A percentile compares a stretch with the other conserved stretches of the same genome.
Evolutionary conservation across 2,113 vertebrate species (phyloP).

Genomic region (Chauna torquata): DNA sequence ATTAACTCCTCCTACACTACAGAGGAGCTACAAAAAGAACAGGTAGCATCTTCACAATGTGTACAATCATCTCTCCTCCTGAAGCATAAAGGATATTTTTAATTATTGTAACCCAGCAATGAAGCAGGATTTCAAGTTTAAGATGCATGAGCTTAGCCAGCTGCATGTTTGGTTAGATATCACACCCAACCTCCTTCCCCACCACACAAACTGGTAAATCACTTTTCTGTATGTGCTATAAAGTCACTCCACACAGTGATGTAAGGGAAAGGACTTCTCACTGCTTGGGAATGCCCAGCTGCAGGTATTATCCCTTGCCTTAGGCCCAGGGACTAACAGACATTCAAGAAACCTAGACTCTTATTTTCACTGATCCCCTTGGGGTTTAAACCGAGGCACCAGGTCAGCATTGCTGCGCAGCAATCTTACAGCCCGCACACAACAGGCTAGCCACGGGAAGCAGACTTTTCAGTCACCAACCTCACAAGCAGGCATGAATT

Average conservation of each 20-base stretch:
- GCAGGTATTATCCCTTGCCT: not conserved
- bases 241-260: not conserved
- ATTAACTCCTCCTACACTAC: not conserved
- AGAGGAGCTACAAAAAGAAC: not conserved
- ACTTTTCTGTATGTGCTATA: too few species aligned
- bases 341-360: not conserved
- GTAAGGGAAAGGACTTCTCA: not conserved
- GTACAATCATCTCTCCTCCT: not conserved
- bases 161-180: not conserved
- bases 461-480: not conserved
- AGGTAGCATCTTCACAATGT: not conserved
- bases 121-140: not conserved
- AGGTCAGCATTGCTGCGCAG: not conserved
- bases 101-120: not conserved
- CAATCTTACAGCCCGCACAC: not conserved
- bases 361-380: too few species aligned
- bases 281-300: not conserved
- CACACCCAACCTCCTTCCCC: not conserved
- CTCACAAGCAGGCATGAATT: not conserved
- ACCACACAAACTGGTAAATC: not conserved
- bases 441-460: not conserved
- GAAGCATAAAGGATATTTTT: not conserved
- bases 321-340: not conserved
- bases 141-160: not conserved
- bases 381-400: not conserved